Evolutionary conservation across 2,113 vertebrate genomes (phyloP).

Genomic region (Acrocephalus kingi): DNA sequence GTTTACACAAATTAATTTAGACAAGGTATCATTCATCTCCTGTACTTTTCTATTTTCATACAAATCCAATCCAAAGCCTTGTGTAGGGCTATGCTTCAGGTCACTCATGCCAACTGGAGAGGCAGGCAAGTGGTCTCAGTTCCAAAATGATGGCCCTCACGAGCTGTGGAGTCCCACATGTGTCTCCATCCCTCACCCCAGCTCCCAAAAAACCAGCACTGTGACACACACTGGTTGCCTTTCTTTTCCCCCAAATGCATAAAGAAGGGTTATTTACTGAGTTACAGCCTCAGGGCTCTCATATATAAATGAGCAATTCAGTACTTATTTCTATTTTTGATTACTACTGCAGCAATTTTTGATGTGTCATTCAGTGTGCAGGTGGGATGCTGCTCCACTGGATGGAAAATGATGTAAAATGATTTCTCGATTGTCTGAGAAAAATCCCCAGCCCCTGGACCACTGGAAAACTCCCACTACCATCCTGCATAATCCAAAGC

Average conservation of each 20-base stretch:
- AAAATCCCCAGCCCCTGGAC: background rate
- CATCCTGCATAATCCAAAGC: background rate
- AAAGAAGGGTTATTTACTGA: background rate
- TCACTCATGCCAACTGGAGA: background rate
- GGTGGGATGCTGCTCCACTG: background rate
- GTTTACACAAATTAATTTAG: background rate
- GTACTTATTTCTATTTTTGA: background rate
- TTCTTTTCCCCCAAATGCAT: background rate
- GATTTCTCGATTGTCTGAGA: background rate
- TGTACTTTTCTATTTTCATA: background rate
- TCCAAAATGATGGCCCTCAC: rapidly evolving
- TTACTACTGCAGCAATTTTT: background rate
- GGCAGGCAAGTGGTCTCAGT: background rate
- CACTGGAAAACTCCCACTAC: background rate
- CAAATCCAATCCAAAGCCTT: background rate
- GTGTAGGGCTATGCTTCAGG: background rate
- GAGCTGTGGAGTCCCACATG: rapidly evolving
- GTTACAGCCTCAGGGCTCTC: background rate
- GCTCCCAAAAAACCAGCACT: background rate
- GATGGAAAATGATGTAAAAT: background rate
- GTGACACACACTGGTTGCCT: rapidly evolving
- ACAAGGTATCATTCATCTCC: background rate
- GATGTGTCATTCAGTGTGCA: background rate
- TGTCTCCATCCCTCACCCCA: background rate
- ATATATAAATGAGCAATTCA: background rate